These are phyloP conservation scores for Chrysomela aeneicollis DNA, from an alignment of 2,888 invertebrate species.

Conservation along the genomic window DNA sequence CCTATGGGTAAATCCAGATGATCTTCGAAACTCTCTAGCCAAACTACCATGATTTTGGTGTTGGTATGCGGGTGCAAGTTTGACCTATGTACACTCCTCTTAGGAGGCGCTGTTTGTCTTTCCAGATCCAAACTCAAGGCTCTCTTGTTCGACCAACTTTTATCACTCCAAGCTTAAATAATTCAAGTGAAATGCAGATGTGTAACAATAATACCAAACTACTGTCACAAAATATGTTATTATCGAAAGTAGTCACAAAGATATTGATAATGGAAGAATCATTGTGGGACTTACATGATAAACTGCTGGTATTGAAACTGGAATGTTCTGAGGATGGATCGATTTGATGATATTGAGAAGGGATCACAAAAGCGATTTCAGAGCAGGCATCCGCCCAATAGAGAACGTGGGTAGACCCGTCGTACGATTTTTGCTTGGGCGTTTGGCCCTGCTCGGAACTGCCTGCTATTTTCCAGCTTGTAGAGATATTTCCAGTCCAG, in stretches of 20 bases:
- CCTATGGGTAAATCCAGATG: constrained; percentile 87
- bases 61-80: constrained; percentile 67
- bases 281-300: constrained; percentile 52
- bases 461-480: constrained; percentile 74
- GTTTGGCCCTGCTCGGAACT: constrained; percentile 35
- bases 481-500: constrained; percentile 91
- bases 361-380: constrained; percentile 95
- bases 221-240: no score
- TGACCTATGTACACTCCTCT: constrained; percentile 65
- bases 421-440: constrained; percentile 65
- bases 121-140: constrained; percentile 77
- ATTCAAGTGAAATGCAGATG: no score
- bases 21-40: constrained; percentile 97
- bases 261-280: no score
- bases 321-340: constrained; percentile 44
- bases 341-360: constrained; percentile 63
- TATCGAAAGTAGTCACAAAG: no score
- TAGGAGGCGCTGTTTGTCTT: constrained; percentile 69
- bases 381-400: constrained; percentile 96
- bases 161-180: constrained; percentile 65
- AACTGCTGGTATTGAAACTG: constrained; percentile 51
- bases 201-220: no score
- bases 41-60: constrained; percentile 89
- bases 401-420: constrained; percentile 84
- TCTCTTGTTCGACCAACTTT: constrained; percentile 65